These are phyloP conservation scores for Hofmannophila pseudospretella DNA, from an alignment of 2,888 invertebrate genomes.

Conservation along the genomic window DNA sequence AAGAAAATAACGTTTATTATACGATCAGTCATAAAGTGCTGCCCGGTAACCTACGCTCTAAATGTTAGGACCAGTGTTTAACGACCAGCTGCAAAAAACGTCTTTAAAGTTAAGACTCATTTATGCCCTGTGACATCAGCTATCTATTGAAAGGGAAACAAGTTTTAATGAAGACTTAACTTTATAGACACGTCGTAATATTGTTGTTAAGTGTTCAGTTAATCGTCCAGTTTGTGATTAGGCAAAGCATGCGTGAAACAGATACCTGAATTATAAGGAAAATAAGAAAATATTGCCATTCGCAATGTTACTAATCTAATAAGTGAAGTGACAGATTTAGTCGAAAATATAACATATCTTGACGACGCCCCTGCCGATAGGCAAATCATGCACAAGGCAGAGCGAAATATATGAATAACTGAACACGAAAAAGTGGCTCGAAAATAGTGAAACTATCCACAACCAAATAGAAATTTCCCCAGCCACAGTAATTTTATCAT, in stretches of 20 bases:
- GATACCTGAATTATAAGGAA: slow-evolving; percentile 57
- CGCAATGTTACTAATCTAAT: slow-evolving; percentile 13
- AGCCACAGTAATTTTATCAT: slow-evolving; percentile 18
- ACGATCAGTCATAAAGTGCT: slow-evolving; percentile 41
- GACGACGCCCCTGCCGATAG: slow-evolving; percentile 36
- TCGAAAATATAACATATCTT: slow-evolving; percentile 38
- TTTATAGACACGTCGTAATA: no score
- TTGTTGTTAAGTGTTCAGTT: slow-evolving; percentile 73
- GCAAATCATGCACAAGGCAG: no score
- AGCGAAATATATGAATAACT: not conserved
- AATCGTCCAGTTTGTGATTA: slow-evolving; percentile 72
- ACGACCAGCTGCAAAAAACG: no score
- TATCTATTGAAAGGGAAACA: no score
- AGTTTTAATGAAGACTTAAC: no score
- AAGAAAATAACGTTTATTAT: slow-evolving; percentile 42
- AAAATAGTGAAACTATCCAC: not conserved
- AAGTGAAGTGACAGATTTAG: slow-evolving; percentile 28
- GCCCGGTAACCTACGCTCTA: slow-evolving; percentile 39
- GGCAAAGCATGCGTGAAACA: slow-evolving; percentile 70
- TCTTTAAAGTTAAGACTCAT: no score
- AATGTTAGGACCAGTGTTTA: slow-evolving; percentile 61
- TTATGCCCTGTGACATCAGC: no score
- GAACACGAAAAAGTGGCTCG: not conserved
- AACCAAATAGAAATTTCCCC: not conserved
- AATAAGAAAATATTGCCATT: slow-evolving; percentile 22